phyloP scores from a whole-genome alignment of 2,113 vertebrate species.

The Ciconia stormi region DNA sequence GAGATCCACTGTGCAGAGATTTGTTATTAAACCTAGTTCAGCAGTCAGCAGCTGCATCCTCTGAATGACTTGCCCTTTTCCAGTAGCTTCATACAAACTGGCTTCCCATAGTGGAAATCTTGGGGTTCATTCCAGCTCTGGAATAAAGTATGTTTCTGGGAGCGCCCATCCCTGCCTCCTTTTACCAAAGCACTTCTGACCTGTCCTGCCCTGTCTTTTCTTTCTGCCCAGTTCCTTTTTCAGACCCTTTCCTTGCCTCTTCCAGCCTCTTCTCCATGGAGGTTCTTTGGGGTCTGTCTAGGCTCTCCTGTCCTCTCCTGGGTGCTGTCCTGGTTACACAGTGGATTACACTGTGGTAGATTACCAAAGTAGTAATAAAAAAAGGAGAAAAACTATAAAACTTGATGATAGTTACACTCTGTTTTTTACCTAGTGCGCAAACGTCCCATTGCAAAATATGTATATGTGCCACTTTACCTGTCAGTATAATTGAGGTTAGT shows the following conservation, averaged over 20 bases:
- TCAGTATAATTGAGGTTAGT: not conserved
- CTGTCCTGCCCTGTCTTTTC: not conserved
- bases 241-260: not conserved
- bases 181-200: not conserved
- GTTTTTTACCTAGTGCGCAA: not conserved
- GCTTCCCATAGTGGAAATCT: not conserved
- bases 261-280: not conserved
- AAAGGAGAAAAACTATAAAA: not conserved
- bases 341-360: not conserved
- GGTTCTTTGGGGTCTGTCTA: not conserved
- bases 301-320: not conserved
- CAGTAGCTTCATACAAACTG: not conserved
- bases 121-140: not conserved
- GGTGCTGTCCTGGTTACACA: not conserved
- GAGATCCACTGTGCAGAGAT: not conserved
- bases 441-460: not conserved
- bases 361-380: not conserved
- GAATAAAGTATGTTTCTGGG: not conserved
- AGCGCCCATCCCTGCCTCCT: rapidly evolving
- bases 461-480: not conserved
- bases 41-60: not conserved
- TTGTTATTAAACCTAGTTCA: not conserved
- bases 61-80: not conserved
- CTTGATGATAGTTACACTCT: not conserved
- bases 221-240: not conserved